Percentiles rank a stretch among this genome's conserved stretches.
These are phyloP conservation scores for Pluvialis apricaria DNA, from an alignment of 2,113 vertebrate genomes.

Conservation along the genomic window DNA sequence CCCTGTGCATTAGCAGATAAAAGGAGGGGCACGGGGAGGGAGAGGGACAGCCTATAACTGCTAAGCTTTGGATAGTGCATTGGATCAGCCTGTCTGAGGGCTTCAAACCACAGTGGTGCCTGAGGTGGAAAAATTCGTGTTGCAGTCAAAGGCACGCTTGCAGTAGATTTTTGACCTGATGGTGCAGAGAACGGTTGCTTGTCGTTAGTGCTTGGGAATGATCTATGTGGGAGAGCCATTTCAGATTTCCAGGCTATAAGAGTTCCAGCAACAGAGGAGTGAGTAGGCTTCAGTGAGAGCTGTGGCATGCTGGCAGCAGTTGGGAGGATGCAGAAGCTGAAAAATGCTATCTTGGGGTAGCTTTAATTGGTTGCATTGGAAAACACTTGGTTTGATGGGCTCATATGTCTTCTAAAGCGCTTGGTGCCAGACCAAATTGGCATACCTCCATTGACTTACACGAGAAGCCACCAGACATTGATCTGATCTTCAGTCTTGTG, in stretches of 20 bases:
- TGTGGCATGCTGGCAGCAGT: conserved; percentile 29
- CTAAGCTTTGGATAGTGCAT: neutral
- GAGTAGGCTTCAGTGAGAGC: conserved; percentile 43
- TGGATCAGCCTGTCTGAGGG: neutral
- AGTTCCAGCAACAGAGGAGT: conserved; percentile 50
- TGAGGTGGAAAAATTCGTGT: neutral
- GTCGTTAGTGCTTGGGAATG: neutral
- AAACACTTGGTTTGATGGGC: conserved; percentile 33
- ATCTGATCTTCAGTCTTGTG: neutral
- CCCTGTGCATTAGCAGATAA: conserved; percentile 6
- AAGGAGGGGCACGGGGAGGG: neutral
- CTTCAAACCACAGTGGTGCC: neutral
- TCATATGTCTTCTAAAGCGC: neutral
- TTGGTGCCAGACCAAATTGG: conserved; percentile 54
- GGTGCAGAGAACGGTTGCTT: conserved; percentile 1
- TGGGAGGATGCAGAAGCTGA: conserved; percentile 34
- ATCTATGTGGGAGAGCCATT: conserved; percentile 34
- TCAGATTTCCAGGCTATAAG: conserved; percentile 17
- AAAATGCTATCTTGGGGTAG: conserved; percentile 36
- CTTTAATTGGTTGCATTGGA: conserved; percentile 56
- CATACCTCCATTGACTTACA: neutral
- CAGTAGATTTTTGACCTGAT: conserved; percentile 8
- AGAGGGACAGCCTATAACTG: neutral
- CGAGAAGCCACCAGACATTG: conserved; percentile 14
- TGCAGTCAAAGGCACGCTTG: neutral